phyloP scores from a whole-genome alignment of 1,140 invertebrate genomes.

The Prorops nasuta region DNA sequence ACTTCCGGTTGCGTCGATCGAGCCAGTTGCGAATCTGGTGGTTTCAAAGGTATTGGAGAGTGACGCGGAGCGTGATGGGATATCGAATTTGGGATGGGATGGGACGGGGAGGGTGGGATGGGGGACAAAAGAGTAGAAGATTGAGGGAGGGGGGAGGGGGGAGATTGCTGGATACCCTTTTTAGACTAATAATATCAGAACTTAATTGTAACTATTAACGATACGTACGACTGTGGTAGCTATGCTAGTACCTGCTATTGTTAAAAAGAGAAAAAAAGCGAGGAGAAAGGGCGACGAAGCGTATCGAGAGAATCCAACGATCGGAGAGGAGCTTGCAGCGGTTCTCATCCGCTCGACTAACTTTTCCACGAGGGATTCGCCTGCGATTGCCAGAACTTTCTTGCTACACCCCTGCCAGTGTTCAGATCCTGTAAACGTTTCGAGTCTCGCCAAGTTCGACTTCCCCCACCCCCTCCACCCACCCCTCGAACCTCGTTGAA shows the following conservation, averaged over 20 bases:
- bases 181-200: constrained; percentile 44
- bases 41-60: no score
- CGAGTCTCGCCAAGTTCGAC: no score
- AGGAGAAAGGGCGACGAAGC: constrained; percentile 4
- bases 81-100: background rate
- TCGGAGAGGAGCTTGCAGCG: no score
- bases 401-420: no score
- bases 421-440: no score
- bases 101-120: background rate
- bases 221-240: constrained; percentile 59
- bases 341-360: background rate
- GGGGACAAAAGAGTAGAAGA: constrained; percentile 19
- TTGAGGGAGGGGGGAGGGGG: constrained; percentile 24
- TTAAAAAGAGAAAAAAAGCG: constrained; percentile 42
- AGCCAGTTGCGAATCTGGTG: no score
- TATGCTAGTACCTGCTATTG: constrained; percentile 59
- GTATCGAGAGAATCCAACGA: no score
- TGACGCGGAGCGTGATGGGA: background rate
- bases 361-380: no score
- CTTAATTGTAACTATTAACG: constrained; percentile 56
- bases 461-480: no score
- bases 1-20: no score
- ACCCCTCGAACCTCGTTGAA: no score
- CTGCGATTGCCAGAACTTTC: no score
- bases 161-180: constrained; percentile 27